These are phyloP conservation scores for Schizopygopsis malacanthus DNA, from an alignment of 2,797 vertebrate species.

Conservation along the genomic window DNA sequence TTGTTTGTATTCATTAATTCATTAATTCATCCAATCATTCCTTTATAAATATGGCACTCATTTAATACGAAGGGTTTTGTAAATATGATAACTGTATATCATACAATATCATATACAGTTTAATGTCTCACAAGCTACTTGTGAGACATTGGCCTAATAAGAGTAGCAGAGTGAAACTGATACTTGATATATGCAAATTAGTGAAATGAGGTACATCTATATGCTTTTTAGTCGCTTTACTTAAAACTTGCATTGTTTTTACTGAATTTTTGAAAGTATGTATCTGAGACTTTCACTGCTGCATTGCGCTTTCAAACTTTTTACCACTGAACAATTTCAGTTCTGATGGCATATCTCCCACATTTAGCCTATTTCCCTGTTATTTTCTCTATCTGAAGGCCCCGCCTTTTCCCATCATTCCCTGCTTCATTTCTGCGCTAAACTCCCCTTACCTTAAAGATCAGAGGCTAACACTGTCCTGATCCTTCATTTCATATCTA, in stretches of 20 bases:
- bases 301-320: not conserved
- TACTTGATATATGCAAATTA: not conserved
- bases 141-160: not conserved
- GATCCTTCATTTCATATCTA: slow-evolving; percentile 44
- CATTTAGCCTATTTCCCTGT: slow-evolving; percentile 1
- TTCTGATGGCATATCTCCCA: not conserved
- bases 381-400: not conserved
- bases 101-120: too few species aligned
- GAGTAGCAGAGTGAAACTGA: not conserved
- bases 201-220: not conserved
- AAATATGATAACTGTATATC: not conserved
- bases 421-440: not conserved
- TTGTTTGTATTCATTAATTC: too few species aligned
- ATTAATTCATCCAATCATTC: too few species aligned
- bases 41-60: not conserved
- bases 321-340: not conserved
- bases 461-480: not conserved
- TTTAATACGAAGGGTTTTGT: not conserved
- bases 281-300: not conserved
- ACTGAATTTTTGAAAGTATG: not conserved
- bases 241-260: not conserved
- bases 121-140: too few species aligned
- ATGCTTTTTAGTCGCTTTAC: not conserved
- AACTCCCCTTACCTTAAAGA: not conserved
- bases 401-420: not conserved